Evolutionary conservation across 2,797 vertebrate genomes (phyloP), one percentile per base, ranked within the genome.

Genomic region (Centropyge bicolor): DNA sequence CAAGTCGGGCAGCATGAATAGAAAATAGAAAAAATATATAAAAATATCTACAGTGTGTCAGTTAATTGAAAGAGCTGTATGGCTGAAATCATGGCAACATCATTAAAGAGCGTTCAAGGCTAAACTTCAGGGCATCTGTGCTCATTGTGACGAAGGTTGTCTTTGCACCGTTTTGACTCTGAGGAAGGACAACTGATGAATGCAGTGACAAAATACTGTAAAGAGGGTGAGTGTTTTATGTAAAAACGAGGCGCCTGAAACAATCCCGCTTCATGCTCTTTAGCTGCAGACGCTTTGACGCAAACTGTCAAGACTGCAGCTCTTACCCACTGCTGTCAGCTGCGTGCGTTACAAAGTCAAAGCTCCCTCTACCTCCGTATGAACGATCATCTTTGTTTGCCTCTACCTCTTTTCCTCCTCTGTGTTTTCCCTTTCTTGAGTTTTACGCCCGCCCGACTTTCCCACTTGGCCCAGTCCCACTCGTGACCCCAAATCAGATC

Each of bases 401-500:
- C 19, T 62, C 62, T 35, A 10, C 66, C 8, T 70, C 60, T 61
- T 66, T 72, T 35, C 31, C 40, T n/a, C 40, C 24, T 62, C 63
- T 48, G 19, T n/a, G 20, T 78, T 66, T 71, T 67, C 64, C 65
- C 19, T 14, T 52, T 64, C 65, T 72, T 49, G 55, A 60, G 70
- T 77, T 68, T 63, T 67, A 63, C 52, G 5, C 57, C 41, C 40
- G 74, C 46, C 76, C 71, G 81, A 67, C 51, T 80, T 85, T 61
- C 69, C 72, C 27, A 0, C 54, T 75, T 45, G 31, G 60, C 81
- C 70, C 48, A 52, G 75, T 77, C 75, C 24, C 16, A 19, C 72
- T 78, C 67, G 24, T 74, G 78, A 90, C 84, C 88, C 83, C 68
- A 71, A 91, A 89, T 86, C 78, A 82, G 75, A 86, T 85, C 73